phyloP scores from a whole-genome alignment of 2,888 invertebrate species.

The Watsonalla cultraria region DNA sequence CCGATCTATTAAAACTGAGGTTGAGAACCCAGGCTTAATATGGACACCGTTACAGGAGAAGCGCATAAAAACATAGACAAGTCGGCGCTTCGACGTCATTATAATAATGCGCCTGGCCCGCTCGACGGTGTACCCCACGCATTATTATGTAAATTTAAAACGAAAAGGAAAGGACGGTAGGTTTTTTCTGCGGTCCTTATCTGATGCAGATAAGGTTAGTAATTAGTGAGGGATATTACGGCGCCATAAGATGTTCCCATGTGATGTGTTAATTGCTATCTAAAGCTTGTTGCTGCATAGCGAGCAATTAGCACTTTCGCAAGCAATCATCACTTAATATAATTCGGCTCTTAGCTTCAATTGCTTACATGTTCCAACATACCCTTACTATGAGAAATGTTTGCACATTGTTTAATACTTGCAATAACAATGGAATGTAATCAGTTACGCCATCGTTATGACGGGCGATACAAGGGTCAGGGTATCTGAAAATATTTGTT shows the following conservation, averaged over 20 bases:
- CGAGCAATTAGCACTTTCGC: slow-evolving; percentile 13
- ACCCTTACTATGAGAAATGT: slow-evolving; percentile 26
- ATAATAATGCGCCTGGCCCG: slow-evolving; percentile 55
- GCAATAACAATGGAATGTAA: slow-evolving; percentile 67
- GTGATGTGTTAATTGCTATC: slow-evolving; percentile 23
- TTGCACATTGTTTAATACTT: slow-evolving; percentile 54
- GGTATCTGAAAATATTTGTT: slow-evolving; percentile 52
- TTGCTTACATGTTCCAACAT: not conserved
- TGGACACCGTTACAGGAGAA: slow-evolving; percentile 37
- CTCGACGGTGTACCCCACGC: slow-evolving; percentile 66
- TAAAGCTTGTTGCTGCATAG: slow-evolving; percentile 16
- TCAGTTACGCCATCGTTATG: slow-evolving; percentile 54
- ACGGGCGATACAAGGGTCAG: slow-evolving; percentile 55
- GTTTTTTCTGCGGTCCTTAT: slow-evolving; percentile 56
- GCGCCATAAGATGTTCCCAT: slow-evolving; percentile 59
- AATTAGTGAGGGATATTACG: slow-evolving; percentile 62
- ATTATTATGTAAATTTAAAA: slow-evolving; percentile 73
- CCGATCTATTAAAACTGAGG: slow-evolving; percentile 20
- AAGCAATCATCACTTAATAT: not conserved
- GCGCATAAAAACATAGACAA: slow-evolving; percentile 40
- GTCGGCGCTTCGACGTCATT: slow-evolving; percentile 49
- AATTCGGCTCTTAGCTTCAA: not conserved
- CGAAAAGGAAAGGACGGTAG: slow-evolving; percentile 62
- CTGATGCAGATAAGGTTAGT: slow-evolving; percentile 68
- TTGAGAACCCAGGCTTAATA: slow-evolving; percentile 5